phyloP scores from a whole-genome alignment of 1,140 invertebrate genomes.

The Drosophila neocordata region DNA sequence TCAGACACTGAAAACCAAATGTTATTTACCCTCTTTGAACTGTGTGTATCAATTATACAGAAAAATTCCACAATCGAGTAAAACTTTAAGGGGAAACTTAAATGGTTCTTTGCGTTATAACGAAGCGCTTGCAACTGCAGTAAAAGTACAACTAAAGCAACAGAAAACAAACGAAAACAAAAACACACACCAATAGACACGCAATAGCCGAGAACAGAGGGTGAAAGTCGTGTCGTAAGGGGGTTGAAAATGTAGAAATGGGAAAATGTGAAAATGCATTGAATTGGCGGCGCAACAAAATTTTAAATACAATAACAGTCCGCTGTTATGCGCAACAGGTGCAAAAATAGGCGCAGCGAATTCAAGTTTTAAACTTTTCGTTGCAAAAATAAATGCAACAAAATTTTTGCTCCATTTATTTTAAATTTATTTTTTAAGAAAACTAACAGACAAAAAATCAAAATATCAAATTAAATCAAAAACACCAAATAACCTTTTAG shows the following conservation, averaged over 20 bases:
- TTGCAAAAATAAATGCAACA: too few relatives aligned
- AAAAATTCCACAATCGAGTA: background rate
- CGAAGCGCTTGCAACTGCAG: conserved; percentile 35
- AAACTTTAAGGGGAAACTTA: background rate
- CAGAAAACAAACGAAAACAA: conserved; percentile 39
- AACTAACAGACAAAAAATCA: too few relatives aligned
- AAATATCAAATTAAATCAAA: too few relatives aligned
- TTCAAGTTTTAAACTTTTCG: too few relatives aligned
- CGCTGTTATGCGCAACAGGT: background rate
- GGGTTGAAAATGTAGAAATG: conserved; percentile 40
- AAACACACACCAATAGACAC: conserved; percentile 2
- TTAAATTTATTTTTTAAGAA: too few relatives aligned
- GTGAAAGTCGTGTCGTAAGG: conserved; percentile 51
- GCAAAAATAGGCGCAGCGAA: too few relatives aligned
- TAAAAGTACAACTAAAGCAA: conserved; percentile 51
- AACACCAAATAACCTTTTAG: too few relatives aligned
- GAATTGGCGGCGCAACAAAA: background rate
- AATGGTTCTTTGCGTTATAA: conserved; percentile 11
- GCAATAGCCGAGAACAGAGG: conserved; percentile 25
- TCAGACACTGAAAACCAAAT: background rate
- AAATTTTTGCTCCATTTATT: too few relatives aligned
- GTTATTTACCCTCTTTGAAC: conserved; percentile 7
- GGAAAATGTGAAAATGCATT: conserved; percentile 8
- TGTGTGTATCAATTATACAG: conserved; percentile 2
- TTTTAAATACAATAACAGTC: conserved; percentile 15